Base-by-base conservation (phyloP, 2,888 invertebrate species). In the Pachycephus smyrnensis region DNA sequence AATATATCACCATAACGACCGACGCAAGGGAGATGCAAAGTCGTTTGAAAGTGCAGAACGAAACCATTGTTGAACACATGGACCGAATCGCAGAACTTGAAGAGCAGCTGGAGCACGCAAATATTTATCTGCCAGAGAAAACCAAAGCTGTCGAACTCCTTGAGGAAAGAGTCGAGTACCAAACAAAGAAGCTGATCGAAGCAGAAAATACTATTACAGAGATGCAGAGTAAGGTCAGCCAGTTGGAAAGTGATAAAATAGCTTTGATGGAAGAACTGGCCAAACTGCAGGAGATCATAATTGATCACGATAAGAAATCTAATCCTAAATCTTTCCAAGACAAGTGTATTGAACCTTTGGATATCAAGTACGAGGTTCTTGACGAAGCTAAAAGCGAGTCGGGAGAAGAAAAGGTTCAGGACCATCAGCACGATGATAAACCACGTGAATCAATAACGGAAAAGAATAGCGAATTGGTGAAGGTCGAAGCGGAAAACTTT, bases 41-140 rank as follows among this genome's bases (percentile, higher is more conserved):
- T 69, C 77, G 81, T 30, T 55, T 90, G 32, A 86, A 87, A 68
- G 80, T 85, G 1, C 84, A 87, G 76, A 84, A 88, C 31, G 82
- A 86, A 77, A 30, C 81, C 4, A 55, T 89, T 23, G 74, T 84
- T 9, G 87, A 87, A 73, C 83, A 84, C 40, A 77, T 78, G 1
- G 90, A 91, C 40, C 82, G 79, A 15, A 85, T 89, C 32, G 80
- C 77, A 0, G 90, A 91, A 73, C 82, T 91, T 32, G 88, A 89
- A 74, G 81, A 84, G 40, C 85, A 90, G 37, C 75, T 90, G 1
- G 86, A 84, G 6, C 77, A 87, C 40, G 80, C 84, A 6, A 87
- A 87, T 75, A 77, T 81, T n/a, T 88, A 88, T 81, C 83, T 89
- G 0, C 81, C 84, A 1, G 86, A 89, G 30, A 88, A 87, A 75